Conservation (phyloP, 2,113 vertebrate genomes). For the Halichoerus grypus region DNA sequence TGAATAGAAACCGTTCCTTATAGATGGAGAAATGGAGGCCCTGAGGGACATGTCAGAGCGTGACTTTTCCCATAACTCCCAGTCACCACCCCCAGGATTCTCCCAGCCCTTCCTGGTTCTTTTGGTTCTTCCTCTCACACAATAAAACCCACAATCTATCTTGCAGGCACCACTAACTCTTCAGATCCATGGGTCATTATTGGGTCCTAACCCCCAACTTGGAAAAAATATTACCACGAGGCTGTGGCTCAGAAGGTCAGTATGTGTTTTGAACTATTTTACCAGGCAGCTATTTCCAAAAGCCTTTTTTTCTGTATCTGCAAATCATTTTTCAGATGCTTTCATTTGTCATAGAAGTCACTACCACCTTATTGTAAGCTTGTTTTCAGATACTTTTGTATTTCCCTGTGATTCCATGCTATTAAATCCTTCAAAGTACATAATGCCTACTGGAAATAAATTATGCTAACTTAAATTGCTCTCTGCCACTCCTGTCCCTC, state of each 20-base stretch:
- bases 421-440: conserved; percentile 52
- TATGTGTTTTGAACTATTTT: conserved; percentile 3
- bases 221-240: conserved; percentile 4
- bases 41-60: background rate
- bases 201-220: background rate
- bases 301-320: background rate
- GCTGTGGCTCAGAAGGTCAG: background rate
- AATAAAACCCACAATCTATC: background rate
- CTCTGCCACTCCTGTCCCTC: background rate
- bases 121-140: background rate
- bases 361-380: background rate
- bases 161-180: background rate
- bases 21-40: background rate
- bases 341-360: conserved; percentile 17
- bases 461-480: background rate
- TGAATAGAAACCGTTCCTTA: background rate
- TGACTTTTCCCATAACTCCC: background rate
- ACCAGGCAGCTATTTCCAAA: conserved; percentile 13
- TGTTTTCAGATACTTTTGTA: conserved; percentile 37
- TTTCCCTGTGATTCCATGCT: conserved; percentile 12
- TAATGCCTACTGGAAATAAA: background rate
- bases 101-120: background rate
- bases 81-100: background rate
- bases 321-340: conserved; percentile 48
- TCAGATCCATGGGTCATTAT: background rate